These are phyloP conservation scores for Octopus sinensis DNA, from an alignment of 1,140 invertebrate species.

Conservation along the genomic window DNA sequence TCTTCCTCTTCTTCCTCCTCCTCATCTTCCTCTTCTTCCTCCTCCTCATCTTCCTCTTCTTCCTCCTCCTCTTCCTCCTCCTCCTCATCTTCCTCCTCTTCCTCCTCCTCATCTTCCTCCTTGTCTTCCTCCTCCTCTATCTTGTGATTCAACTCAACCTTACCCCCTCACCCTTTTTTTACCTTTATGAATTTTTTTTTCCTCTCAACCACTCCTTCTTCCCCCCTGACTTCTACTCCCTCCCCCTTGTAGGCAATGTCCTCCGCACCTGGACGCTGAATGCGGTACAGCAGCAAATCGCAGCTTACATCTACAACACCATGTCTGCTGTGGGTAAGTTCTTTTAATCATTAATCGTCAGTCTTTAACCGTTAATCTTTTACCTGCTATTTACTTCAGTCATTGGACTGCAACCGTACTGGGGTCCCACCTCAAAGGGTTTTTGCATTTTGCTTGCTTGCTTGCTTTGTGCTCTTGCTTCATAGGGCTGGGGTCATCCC, in stretches of 20 bases:
- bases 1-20: not conserved
- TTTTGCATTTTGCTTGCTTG: too few relatives aligned
- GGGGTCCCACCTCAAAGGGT: too few relatives aligned
- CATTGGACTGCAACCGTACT: too few relatives aligned
- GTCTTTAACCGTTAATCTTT: too few relatives aligned
- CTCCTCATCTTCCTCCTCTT: not conserved
- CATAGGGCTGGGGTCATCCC: too few relatives aligned
- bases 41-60: not conserved
- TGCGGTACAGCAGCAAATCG: too few relatives aligned
- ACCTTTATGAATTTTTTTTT: not conserved
- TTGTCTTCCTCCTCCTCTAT: not conserved
- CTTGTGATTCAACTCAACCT: not conserved
- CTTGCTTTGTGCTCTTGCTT: too few relatives aligned
- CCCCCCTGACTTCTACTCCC: not conserved
- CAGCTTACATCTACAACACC: too few relatives aligned
- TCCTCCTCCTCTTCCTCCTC: not conserved
- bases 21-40: not conserved
- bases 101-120: not conserved
- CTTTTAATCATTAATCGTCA: too few relatives aligned
- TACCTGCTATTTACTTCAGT: too few relatives aligned
- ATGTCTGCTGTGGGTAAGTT: too few relatives aligned
- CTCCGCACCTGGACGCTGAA: too few relatives aligned
- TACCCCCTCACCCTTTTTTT: not conserved
- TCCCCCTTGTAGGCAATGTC: not conserved
- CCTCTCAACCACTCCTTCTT: not conserved